Base-by-base conservation (phyloP, 2,888 invertebrate species). In the Perizoma flavofasciatum region DNA sequence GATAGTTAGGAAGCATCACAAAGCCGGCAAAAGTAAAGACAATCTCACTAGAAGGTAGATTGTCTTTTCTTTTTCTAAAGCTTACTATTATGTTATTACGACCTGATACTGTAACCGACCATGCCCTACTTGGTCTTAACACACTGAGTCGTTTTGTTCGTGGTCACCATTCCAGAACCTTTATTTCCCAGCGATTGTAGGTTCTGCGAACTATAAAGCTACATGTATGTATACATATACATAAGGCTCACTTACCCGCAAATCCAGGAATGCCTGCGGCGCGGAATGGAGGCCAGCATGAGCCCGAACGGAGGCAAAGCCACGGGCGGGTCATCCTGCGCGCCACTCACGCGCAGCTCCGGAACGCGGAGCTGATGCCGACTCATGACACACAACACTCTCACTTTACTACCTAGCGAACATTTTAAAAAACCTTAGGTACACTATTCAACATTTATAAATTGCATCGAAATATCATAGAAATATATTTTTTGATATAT, bases 221-320 rank as follows among this genome's bases (percentile, higher is more conserved):
- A 22, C 3, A 22, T 22, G 22, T 22, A 22, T n/a, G n/a, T n/a
- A n/a, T n/a, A n/a, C n/a, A n/a, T n/a, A n/a, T 22, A 22, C 22
- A 22, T 22, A 22, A 2, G 22, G 22, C 22, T 22, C 22, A 22
- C 95, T 94, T 88, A 96, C 95, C 95, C 92, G 82, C 95, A 95
- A 79, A 96, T 96, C 96, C 96, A 96, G 66, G 95, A 95, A 83
- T 96, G 96, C 68, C 96, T 88, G 54, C 95, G 92, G 58, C 95
- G 89, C 32, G 95, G 94, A 75, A 93, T 92, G 45, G 85, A 89
- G 40, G 92, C 86, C 41, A 93, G 90, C n/a, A 93, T 92, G 51
- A 93, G 92, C 1, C 81, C 88, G 70, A 86, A 89, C 62, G 86
- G 91, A 53, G 87, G 91, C 69, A 85, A 78, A 48, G 86, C 88